A percentile compares a stretch with the other conserved stretches of the same genome.
phyloP scores from a whole-genome alignment of 1,140 invertebrate species.

The Pantala flavescens region DNA sequence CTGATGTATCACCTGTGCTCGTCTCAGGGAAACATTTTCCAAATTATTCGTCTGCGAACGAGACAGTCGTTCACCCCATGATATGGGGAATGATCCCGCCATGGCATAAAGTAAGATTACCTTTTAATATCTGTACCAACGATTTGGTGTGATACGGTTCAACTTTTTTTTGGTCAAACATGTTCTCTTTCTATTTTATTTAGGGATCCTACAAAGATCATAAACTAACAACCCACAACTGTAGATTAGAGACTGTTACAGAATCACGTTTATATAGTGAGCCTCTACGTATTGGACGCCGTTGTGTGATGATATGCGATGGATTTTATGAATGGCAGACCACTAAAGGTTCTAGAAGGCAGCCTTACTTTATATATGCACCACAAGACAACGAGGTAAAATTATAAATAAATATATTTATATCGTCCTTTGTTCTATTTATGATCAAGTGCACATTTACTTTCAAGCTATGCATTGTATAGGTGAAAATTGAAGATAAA shows the following conservation, averaged over 20 bases:
- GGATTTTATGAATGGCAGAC: conserved; percentile 85
- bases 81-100: conserved; percentile 75
- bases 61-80: conserved; percentile 56
- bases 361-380: conserved; percentile 67
- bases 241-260: conserved; percentile 57
- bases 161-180: background rate
- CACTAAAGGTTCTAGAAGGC: conserved; percentile 46
- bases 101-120: conserved; percentile 55
- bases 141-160: background rate
- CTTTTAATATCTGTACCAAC: background rate
- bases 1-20: conserved; percentile 58
- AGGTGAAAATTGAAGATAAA: conserved; percentile 41
- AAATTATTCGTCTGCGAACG: conserved; percentile 24
- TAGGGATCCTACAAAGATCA: conserved; percentile 56
- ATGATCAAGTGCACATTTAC: no score
- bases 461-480: no score
- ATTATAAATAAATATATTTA: no score
- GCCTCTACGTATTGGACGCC: conserved; percentile 51
- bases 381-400: conserved; percentile 38
- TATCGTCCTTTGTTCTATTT: no score
- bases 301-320: conserved; percentile 68
- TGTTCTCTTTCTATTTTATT: conserved; percentile 23
- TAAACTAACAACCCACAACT: conserved; percentile 69
- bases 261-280: conserved; percentile 56
- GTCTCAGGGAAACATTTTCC: conserved; percentile 46